phyloP scores from a whole-genome alignment of 2,888 invertebrate species.

The Crocallis elinguaria region DNA sequence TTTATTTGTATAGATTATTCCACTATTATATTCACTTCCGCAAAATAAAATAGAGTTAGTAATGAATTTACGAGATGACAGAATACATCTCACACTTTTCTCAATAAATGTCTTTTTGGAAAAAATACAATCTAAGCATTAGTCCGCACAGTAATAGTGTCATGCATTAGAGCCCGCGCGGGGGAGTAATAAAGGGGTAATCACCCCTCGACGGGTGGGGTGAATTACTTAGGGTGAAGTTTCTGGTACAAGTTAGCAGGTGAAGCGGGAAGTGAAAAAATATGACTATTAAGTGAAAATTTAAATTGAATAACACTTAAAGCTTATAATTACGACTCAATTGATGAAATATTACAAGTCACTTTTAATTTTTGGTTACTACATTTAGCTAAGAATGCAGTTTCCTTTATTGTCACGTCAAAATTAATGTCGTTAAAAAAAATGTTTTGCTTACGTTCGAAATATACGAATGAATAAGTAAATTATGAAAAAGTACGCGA shows the following conservation, averaged over 20 bases:
- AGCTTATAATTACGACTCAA: no score
- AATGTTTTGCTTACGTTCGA: no score
- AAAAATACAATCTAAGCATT: conserved; percentile 67
- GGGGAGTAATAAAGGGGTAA: conserved; percentile 80
- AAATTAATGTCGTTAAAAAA: no score
- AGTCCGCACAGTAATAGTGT: conserved; percentile 76
- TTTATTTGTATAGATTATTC: no score
- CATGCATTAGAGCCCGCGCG: conserved; percentile 73
- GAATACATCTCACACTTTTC: conserved; percentile 1
- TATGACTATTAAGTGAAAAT: background rate
- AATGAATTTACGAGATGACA: background rate
- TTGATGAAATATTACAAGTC: no score
- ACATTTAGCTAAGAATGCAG: no score
- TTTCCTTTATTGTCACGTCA: no score
- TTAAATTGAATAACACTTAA: no score
- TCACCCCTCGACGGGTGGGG: conserved; percentile 68
- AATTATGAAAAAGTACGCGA: no score
- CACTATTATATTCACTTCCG: no score
- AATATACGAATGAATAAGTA: no score
- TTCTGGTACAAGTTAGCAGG: conserved; percentile 44
- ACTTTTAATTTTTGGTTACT: no score
- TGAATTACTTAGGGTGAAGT: conserved; percentile 61
- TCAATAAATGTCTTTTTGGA: conserved; percentile 20
- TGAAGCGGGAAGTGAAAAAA: conserved; percentile 33
- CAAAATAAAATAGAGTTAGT: background rate